Base-by-base conservation (phyloP, 2,797 vertebrate species). In the Alcedo quadribrachys region DNA sequence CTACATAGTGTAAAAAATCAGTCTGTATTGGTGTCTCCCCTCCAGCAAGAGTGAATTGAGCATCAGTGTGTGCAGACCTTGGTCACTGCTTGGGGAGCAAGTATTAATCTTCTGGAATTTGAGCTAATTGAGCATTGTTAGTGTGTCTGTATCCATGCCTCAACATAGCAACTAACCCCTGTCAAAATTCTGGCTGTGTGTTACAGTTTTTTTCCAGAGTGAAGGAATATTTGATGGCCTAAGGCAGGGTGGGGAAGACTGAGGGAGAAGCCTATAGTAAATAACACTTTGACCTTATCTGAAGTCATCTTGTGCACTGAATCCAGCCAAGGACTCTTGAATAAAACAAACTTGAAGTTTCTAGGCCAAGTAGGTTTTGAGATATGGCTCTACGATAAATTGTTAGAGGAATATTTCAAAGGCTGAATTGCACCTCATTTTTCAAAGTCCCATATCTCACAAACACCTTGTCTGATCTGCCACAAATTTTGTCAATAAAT, bases 341-440 rank as follows among this genome's bases (percentile, higher is more conserved):
- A 96, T 95, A 96, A 95, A 95, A 91, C 73, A 95, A 94, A 33
- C 90, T 30, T 96, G 95, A 96, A 95, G 85, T 95, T 96, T 97
- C 94, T 94, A 95, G 96, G 94, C 85, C 94, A 87, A 71, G 69
- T 14, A 83, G 88, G 89, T 76, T 89, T 91, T 94, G 91, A 95
- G 94, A 91, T 87, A 91, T 15, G 37, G 81, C 89, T 92, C 50
- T 48, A 66, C 24, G 3, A 94, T 93, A 92, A 95, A 94, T 95
- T 91, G 81, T 81, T 92, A 43, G 74, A 91, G 87, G 94, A 94
- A 70, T 95, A 95, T 96, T 92, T 97, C 90, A 93, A 80, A 91
- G 90, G 73, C 86, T 83, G 93, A 96, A 94, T 92, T 90, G 91
- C 76, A 48, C 77, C 88, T 94, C 94, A 76, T 97, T 96, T 96